A percentile compares a stretch with the other conserved stretches of the same genome.
phyloP scores from a whole-genome alignment of 2,113 vertebrate genomes.

The Todiramphus saurophagus region DNA sequence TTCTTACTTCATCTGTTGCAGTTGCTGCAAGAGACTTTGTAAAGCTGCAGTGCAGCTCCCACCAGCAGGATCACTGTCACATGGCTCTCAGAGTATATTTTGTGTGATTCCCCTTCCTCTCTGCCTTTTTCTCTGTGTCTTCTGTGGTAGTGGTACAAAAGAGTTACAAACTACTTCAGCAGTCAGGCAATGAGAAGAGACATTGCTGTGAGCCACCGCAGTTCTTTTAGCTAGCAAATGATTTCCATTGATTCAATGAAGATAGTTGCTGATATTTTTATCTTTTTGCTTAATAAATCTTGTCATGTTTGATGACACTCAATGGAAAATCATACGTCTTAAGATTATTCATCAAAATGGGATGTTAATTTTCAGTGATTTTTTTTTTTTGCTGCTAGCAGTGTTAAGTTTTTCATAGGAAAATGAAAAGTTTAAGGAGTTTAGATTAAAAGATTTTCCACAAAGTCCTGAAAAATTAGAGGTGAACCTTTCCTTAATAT shows the following conservation, averaged over 20 bases:
- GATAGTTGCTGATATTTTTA: neutral
- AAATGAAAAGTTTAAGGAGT: neutral
- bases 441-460: neutral
- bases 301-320: neutral
- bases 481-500: neutral
- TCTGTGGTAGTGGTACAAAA: neutral
- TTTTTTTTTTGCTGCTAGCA: neutral
- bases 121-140: neutral
- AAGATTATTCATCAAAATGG: neutral
- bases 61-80: neutral
- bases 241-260: neutral
- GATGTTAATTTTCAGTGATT: neutral
- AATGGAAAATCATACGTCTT: neutral
- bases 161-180: neutral
- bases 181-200: neutral
- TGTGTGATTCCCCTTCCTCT: neutral
- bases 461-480: neutral
- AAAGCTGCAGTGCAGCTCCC: neutral
- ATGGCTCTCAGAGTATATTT: neutral
- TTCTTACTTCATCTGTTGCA: neutral
- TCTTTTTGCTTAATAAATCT: neutral
- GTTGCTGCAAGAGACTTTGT: neutral
- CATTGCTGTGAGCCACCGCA: neutral
- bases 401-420: neutral
- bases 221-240: neutral